Evolutionary conservation across 2,113 vertebrate species (phyloP), one percentile per base, ranked within the genome.

Genomic region (Prionailurus bengalensis): DNA sequence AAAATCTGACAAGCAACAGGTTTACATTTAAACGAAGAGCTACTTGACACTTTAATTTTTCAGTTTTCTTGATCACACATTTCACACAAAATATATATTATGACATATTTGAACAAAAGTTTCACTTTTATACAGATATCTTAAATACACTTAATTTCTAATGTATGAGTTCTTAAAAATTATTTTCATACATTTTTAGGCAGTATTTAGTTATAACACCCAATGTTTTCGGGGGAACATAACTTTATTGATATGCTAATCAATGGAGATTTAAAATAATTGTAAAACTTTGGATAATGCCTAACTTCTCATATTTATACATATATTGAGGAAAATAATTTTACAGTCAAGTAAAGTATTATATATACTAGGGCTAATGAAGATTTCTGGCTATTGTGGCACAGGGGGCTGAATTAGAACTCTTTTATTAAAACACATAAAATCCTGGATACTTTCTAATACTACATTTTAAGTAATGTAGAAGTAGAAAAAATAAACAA

Each of bases 351-450:
- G 31, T 90, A 61, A 82, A 82, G 1, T 79, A 89, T 88, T 58
- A 82, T 89, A 21, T 53, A 79, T 55, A 81, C 13, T 48, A n/a
- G 7, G 48, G 39, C 8, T 90, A 97, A 97, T 86, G 42, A 94
- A 21, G n/a, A 66, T 10, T 66, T 88, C 36, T 90, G 4, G n/a
- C 90, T 95, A 87, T 33, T 94, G 48, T 63, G 17, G 45, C 15
- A 83, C 33, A 73, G 14, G 73, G 27, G 74, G 29, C 36, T 88
- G 65, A 93, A 48, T 80, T 93, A 33, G 4, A 2, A 73, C 10
- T 17, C 8, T 42, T 11, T 93, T 89, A 81, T 48, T 68, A 80
- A 95, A 74, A 90, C 15, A 89, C 21, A 81, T 39, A 51, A 89
- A 94, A 80, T 53, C 1, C 1, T 73, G 2, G 1, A 53, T 85